These are phyloP conservation scores for Nyctibius bracteatus DNA, from an alignment of 2,113 vertebrate genomes.

Conservation along the genomic window DNA sequence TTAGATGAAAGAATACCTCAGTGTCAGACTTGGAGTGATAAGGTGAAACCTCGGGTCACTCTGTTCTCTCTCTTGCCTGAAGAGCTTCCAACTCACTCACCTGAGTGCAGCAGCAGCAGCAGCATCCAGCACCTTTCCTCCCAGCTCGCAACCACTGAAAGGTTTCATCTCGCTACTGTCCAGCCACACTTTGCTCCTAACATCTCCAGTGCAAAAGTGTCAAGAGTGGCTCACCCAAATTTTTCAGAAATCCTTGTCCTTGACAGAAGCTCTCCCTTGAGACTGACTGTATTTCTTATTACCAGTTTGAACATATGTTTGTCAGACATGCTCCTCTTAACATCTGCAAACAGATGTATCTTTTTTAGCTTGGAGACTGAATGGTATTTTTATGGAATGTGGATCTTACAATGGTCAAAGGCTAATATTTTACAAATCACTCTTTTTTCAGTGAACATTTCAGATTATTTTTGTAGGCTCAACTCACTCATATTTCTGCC, in stretches of 20 bases:
- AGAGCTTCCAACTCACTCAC: not conserved
- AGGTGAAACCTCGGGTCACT: not conserved
- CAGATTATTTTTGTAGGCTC: not conserved
- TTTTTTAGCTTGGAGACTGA: not conserved
- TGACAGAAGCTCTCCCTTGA: not conserved
- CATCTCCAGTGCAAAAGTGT: not conserved
- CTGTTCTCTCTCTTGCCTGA: not conserved
- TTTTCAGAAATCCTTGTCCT: not conserved
- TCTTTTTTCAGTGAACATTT: not conserved
- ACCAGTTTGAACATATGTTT: not conserved
- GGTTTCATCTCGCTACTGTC: not conserved
- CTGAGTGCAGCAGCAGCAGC: not conserved
- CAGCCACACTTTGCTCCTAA: not conserved
- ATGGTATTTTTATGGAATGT: not conserved
- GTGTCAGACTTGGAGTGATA: not conserved
- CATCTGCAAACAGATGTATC: not conserved
- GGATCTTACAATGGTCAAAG: not conserved
- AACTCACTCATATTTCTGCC: not conserved
- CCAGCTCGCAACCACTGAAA: not conserved
- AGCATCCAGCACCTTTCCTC: not conserved
- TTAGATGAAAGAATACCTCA: not conserved
- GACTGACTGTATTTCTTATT: not conserved
- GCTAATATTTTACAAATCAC: not conserved
- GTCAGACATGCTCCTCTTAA: not conserved
- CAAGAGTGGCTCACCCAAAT: not conserved